A percentile compares a stretch with the other conserved stretches of the same genome.
These are phyloP conservation scores for Cyprinodon variegatus DNA, from an alignment of 2,113 vertebrate genomes.

Conservation along the genomic window DNA sequence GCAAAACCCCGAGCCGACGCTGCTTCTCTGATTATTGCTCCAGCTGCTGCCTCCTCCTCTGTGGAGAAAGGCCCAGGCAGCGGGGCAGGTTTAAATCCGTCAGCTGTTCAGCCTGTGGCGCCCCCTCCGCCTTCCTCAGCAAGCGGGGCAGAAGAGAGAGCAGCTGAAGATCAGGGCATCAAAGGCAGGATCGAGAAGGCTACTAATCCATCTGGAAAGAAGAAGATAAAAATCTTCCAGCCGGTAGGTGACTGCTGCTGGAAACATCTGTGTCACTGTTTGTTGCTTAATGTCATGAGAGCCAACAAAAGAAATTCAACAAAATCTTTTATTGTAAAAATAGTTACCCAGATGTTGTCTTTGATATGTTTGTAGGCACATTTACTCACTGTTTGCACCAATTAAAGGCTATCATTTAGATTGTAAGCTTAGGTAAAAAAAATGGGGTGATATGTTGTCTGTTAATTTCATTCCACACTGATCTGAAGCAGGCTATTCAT, in stretches of 20 bases:
- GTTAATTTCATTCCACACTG: constrained; percentile 45
- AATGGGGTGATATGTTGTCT: constrained; percentile 2
- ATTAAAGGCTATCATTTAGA: not conserved
- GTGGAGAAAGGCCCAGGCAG: constrained; percentile 11
- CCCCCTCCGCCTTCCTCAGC: constrained; percentile 41
- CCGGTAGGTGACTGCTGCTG: constrained; percentile 81
- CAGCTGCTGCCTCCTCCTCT: not conserved
- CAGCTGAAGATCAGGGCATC: constrained; percentile 89
- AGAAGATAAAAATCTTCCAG: constrained; percentile 99
- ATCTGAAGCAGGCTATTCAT: constrained; percentile 57
- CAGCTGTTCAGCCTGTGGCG: constrained; percentile 7
- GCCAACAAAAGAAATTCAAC: too few species aligned
- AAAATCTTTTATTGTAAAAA: not conserved
- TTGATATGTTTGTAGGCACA: not conserved
- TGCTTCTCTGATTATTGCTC: not conserved
- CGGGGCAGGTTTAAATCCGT: constrained; percentile 46
- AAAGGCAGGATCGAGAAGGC: constrained; percentile 99
- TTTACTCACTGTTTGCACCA: not conserved
- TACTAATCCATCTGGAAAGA: constrained; percentile 94
- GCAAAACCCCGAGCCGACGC: constrained; percentile 62
- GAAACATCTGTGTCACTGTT: not conserved
- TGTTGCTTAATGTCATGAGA: not conserved
- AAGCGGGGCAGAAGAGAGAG: constrained; percentile 78
- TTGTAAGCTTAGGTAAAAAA: not conserved
- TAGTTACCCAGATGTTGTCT: not conserved